Percentiles rank a stretch among this genome's conserved stretches.
These are phyloP conservation scores for Bombus superbus DNA, from an alignment of 1,140 invertebrate species.

Conservation along the genomic window DNA sequence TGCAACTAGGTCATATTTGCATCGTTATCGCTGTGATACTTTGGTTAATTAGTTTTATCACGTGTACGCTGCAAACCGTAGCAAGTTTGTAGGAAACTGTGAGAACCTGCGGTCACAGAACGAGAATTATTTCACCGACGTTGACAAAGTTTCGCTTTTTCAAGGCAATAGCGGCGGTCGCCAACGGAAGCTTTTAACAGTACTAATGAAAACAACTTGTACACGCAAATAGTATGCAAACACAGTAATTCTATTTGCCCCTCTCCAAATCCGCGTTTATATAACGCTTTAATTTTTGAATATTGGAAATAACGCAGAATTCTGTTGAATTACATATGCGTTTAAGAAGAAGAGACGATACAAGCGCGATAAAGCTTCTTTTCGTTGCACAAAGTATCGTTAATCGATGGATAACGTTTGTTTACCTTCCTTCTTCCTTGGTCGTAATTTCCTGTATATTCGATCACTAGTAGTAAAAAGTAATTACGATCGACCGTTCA, in stretches of 20 bases:
- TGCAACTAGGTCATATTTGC: background rate
- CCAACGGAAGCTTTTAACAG: background rate
- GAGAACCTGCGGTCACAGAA: background rate
- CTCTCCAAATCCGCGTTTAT: background rate
- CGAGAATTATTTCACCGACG: slow-evolving; percentile 7
- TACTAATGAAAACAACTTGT: background rate
- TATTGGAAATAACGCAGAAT: background rate
- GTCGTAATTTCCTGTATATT: too few species aligned
- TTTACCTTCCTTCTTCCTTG: too few species aligned
- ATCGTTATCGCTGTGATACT: background rate
- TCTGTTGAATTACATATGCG: too few species aligned
- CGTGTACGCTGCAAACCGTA: too few species aligned
- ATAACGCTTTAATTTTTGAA: background rate
- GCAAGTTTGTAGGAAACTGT: background rate
- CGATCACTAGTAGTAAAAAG: too few species aligned
- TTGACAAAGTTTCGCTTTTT: slow-evolving; percentile 13
- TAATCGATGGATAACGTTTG: too few species aligned
- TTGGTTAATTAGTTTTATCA: slow-evolving; percentile 4
- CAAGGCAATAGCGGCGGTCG: background rate
- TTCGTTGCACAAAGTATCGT: too few species aligned
- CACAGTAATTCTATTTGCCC: background rate
- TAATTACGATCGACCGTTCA: too few species aligned
- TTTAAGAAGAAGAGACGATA: background rate
- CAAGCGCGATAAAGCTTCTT: too few species aligned
- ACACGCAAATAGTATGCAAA: slow-evolving; percentile 11